A percentile compares a stretch with the other conserved stretches of the same genome.
Evolutionary conservation across 2,797 vertebrate genomes (phyloP).

Genomic region (Synaphobranchus kaupii): DNA sequence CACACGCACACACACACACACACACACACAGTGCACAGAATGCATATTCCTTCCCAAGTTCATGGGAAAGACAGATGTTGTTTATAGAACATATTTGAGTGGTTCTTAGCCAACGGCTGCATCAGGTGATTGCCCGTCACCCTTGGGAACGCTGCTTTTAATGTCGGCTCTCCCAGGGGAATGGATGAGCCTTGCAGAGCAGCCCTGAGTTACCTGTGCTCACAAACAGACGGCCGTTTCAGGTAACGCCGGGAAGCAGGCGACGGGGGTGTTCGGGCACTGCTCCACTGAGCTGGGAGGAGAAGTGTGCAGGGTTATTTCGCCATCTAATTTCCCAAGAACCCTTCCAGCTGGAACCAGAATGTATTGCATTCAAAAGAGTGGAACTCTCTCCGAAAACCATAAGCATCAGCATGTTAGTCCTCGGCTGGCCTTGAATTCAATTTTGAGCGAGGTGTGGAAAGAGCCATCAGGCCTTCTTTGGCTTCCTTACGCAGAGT

Average conservation of each 20-base stretch:
- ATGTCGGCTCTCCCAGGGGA: constrained; percentile 5
- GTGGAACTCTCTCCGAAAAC: constrained; percentile 10
- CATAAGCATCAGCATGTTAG: constrained; percentile 17
- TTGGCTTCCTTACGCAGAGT: neutral
- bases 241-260: neutral
- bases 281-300: constrained; percentile 14
- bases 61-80: constrained; percentile 31
- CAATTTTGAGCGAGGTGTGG: neutral
- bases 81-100: constrained; percentile 20
- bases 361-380: constrained; percentile 23
- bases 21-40: neutral
- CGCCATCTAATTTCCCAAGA: constrained; percentile 27
- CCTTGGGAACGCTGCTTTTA: constrained; percentile 27
- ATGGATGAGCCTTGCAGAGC: neutral
- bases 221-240: neutral
- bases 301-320: constrained; percentile 3
- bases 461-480: neutral
- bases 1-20: neutral
- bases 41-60: neutral
- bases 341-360: constrained; percentile 25
- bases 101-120: neutral
- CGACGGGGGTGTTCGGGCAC: neutral
- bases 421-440: neutral
- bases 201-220: constrained; percentile 10
- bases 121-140: constrained; percentile 23